phyloP scores from a whole-genome alignment of 2,797 vertebrate species.

The Neostethus bicornis region DNA sequence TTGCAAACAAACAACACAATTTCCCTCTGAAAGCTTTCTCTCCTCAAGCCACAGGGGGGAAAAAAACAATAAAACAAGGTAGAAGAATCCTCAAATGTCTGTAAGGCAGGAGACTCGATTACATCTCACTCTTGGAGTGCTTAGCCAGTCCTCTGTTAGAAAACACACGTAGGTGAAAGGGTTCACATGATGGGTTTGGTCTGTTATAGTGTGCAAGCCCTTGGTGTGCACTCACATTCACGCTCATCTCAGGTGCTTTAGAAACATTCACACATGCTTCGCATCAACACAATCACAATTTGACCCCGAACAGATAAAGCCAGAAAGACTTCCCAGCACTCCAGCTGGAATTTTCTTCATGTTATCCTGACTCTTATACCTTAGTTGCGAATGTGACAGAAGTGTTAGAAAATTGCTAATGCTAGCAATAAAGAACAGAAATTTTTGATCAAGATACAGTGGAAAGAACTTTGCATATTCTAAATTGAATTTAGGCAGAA shows the following conservation, averaged over 20 bases:
- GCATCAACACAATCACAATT: conserved; percentile 56
- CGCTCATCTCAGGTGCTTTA: conserved; percentile 68
- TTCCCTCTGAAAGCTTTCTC: conserved; percentile 19
- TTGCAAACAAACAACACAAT: conserved; percentile 44
- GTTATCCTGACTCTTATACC: conserved; percentile 58
- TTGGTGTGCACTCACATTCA: neutral
- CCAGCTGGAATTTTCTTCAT: conserved; percentile 51
- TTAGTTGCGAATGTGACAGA: conserved; percentile 54
- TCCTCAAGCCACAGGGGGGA: conserved; percentile 34
- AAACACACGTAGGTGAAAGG: conserved; percentile 52
- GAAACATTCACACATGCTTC: conserved; percentile 77
- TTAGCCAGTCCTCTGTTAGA: conserved; percentile 57
- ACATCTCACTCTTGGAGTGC: conserved; percentile 68
- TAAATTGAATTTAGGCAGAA: conserved; percentile 61
- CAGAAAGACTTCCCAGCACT: conserved; percentile 27
- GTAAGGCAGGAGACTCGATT: conserved; percentile 74
- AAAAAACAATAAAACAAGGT: conserved; percentile 36
- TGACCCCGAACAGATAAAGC: conserved; percentile 33
- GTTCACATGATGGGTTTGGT: conserved; percentile 69
- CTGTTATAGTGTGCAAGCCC: conserved; percentile 77
- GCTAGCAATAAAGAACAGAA: conserved; percentile 62
- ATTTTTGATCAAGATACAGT: conserved; percentile 62
- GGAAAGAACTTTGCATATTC: conserved; percentile 50
- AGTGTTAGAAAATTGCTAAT: conserved; percentile 53
- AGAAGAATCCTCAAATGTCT: conserved; percentile 78